phyloP scores from a whole-genome alignment of 2,888 invertebrate species.

The Drosophila meridionalis region DNA sequence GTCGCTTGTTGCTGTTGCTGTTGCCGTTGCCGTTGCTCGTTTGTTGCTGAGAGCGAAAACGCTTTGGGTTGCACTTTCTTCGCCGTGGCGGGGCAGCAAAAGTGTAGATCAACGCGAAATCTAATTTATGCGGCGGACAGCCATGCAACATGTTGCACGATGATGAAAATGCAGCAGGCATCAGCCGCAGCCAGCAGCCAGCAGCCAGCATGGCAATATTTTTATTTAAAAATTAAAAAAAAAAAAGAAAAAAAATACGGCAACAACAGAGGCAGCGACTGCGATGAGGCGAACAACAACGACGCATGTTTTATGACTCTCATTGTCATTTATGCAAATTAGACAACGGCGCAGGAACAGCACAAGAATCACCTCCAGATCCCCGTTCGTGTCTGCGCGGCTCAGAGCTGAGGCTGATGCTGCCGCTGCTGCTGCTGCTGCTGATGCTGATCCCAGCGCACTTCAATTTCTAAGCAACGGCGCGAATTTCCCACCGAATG shows the following conservation, averaged over 20 bases:
- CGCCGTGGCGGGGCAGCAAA: conserved; percentile 62
- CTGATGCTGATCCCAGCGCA: conserved; percentile 24
- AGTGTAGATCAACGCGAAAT: conserved; percentile 76
- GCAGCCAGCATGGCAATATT: conserved; percentile 42
- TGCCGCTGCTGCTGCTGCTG: conserved; percentile 10
- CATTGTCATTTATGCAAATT: conserved; percentile 82
- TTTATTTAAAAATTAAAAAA: conserved; percentile 56
- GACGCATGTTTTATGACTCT: conserved; percentile 82
- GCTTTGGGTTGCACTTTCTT: conserved; percentile 73
- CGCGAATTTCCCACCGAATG: conserved; percentile 67
- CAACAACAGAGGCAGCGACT: conserved; percentile 27
- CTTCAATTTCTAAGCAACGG: conserved; percentile 65
- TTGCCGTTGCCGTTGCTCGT: not conserved
- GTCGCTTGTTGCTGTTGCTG: not conserved
- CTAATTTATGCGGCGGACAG: conserved; percentile 73
- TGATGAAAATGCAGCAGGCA: conserved; percentile 49
- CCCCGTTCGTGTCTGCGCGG: not conserved
- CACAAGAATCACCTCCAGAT: conserved; percentile 31
- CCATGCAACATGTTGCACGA: conserved; percentile 76
- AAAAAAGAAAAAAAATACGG: conserved; percentile 4
- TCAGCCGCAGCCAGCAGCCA: conserved; percentile 33
- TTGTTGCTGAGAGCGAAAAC: conserved; percentile 61
- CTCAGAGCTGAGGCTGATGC: conserved; percentile 27
- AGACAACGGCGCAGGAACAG: conserved; percentile 54
- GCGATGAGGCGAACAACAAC: conserved; percentile 63